Base-by-base conservation (phyloP, 1,140 invertebrate genomes). In the Euglossa dilemma region DNA sequence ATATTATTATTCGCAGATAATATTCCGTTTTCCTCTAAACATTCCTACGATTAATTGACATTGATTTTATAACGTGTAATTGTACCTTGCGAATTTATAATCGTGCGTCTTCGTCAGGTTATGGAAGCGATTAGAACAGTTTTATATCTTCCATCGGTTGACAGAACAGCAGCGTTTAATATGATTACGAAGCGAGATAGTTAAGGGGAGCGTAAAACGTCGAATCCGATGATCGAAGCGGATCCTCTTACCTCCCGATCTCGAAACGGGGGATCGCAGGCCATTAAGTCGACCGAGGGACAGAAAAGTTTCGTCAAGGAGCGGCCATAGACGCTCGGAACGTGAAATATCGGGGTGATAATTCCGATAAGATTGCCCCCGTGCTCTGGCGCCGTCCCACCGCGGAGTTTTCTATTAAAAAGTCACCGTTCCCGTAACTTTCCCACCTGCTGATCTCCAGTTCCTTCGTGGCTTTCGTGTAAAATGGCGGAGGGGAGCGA, bases 351-450 rank as follows among this genome's bases (percentile, higher is more conserved):
- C 16, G 43, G 36, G 43, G 14, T 14, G 54, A 61, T 74, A 74
- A 74, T 74, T 45, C n/a, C 72, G 72, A 74, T 74, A 74, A 74
- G 57, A 74, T 61, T 45, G 7, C 56, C 16, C 16, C n/a, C n/a
- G 14, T 16, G 36, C 16, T 16, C 16, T 43, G 16, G 43, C 52
- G 25, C 6, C 52, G 6, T 5, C 9, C 8, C 28, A 43, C 16
- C 4, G 9, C 5, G 11, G 14, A 74, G 23, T 74, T 74, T 74
- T 74, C 72, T 61, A 74, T 74, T 74, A 61, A 61, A 74, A 57
- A 61, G 54, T 36, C 72, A 16, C 36, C n/a, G 23, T 61, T 3
- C 72, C 56, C 56, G 2, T 74, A 61, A 74, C 72, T 74, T 28
- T 16, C 0, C 72, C 12, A 61, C 56, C 57, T 61, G 54, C 56